Evolutionary conservation across 2,888 invertebrate genomes (phyloP), one percentile per base, ranked within the genome.

Genomic region (Hartigia nigra): DNA sequence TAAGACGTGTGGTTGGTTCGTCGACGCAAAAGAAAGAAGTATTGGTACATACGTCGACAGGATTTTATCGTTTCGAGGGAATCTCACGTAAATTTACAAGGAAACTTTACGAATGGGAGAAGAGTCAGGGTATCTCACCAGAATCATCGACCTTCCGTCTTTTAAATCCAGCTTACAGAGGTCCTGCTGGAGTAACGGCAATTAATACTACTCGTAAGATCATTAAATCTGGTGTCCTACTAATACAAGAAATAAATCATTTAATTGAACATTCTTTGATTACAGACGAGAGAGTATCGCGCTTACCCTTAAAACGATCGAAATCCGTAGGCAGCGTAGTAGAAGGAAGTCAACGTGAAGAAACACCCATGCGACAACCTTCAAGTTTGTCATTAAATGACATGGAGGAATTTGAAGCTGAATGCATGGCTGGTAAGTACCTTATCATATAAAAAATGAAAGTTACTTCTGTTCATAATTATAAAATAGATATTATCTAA

Each of bases 61-160:
- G 97, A 0, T 95, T 96, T 55, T 96, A 97, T 90, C 94, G 96
- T 88, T 97, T 97, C 88, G 95, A 97, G 93, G 96, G 94, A 9
- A 97, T 98, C 84, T 97, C 97, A 0, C 94, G 97, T 74, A 97
- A 97, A 84, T 98, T 98, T 91, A 97, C 97, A 0, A 95, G 96
- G 36, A 97, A 97, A 88, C 93, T 98, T 0, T 97, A 97, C 90
- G 97, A 98, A 90, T 98, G 98, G 98, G 96, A 97, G 89, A 96
- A 97, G 87, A 96, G 96, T n/a, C 93, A 95, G 80, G 97, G 97
- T 1, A 97, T 97, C 79, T 95, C 95, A 0, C 97, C 97, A 0
- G 97, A 97, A 91, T 95, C 95, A 0, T 97, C 97, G 0, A 97
- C 97, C 0, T 96, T 97, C 84, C 96, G 97, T 0, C 92, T 97